phyloP scores from a whole-genome alignment of 2,113 vertebrate species.

The Falcunculus frontatus region DNA sequence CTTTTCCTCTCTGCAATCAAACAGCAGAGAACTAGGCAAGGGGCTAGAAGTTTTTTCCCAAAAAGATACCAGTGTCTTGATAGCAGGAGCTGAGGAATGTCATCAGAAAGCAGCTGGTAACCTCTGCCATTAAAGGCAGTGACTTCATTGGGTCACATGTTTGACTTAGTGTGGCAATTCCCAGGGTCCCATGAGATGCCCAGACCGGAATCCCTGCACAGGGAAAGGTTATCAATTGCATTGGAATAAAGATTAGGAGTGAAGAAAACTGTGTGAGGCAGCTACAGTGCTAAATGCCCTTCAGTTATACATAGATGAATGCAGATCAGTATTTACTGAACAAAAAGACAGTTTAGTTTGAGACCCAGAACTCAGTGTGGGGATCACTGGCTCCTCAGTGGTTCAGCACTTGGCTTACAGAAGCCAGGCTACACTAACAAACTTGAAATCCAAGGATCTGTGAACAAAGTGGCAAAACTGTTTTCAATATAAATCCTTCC shows the following conservation, averaged over 20 bases:
- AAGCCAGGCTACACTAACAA: not conserved
- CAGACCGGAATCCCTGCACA: not conserved
- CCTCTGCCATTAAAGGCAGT: not conserved
- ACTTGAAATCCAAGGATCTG: not conserved
- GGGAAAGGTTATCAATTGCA: not conserved
- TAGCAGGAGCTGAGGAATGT: not conserved
- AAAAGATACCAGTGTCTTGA: not conserved
- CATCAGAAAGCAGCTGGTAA: not conserved
- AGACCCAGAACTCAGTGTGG: not conserved
- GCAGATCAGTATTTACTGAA: not conserved
- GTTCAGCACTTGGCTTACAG: not conserved
- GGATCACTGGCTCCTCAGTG: not conserved
- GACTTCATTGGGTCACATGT: not conserved
- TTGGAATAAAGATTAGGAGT: not conserved
- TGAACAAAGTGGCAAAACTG: slow-evolving; percentile 2
- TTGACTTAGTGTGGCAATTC: not conserved
- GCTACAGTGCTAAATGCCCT: not conserved
- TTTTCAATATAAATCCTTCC: not conserved
- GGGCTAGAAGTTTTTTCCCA: not conserved
- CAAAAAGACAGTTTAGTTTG: not conserved
- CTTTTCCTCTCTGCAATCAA: not conserved
- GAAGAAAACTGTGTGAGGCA: not conserved
- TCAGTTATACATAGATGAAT: not conserved
- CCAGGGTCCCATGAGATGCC: not conserved
- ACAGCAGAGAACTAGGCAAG: not conserved